These are phyloP conservation scores for Drosophila rubida DNA, from an alignment of 2,888 invertebrate genomes.

Conservation along the genomic window DNA sequence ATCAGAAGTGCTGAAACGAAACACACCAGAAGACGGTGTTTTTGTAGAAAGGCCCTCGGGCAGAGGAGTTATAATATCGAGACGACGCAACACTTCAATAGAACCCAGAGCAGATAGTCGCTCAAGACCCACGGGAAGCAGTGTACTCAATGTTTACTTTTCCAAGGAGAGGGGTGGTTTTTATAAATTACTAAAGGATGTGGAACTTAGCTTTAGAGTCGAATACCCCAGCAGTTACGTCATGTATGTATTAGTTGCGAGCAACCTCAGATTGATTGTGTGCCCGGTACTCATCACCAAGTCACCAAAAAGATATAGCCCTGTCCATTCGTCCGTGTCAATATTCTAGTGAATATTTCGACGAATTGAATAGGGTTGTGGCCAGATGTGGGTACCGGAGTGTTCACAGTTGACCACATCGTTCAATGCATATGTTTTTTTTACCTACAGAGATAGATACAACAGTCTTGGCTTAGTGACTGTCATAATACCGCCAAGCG, in stretches of 20 bases:
- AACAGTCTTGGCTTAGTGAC: slow-evolving; percentile 88
- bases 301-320: too few species aligned
- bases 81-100: not conserved
- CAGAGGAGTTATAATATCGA: not conserved
- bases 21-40: not conserved
- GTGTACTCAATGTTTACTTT: not conserved
- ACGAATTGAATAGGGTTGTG: too few species aligned
- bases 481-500: slow-evolving; percentile 87
- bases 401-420: not conserved
- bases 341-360: too few species aligned
- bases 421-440: not conserved
- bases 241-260: slow-evolving; percentile 25
- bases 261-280: not conserved
- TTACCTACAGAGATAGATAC: slow-evolving; percentile 86
- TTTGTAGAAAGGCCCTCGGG: not conserved
- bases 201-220: slow-evolving; percentile 21
- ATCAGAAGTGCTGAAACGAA: not conserved
- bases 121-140: not conserved
- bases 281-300: not conserved
- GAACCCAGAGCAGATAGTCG: not conserved
- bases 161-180: not conserved
- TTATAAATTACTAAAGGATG: not conserved
- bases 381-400: not conserved
- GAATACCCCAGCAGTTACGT: slow-evolving; percentile 47
- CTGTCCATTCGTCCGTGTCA: too few species aligned